Percentiles rank a stretch among this genome's conserved stretches.
Conservation (phyloP, 2,797 vertebrate genomes). For the Premnoplex brunnescens region DNA sequence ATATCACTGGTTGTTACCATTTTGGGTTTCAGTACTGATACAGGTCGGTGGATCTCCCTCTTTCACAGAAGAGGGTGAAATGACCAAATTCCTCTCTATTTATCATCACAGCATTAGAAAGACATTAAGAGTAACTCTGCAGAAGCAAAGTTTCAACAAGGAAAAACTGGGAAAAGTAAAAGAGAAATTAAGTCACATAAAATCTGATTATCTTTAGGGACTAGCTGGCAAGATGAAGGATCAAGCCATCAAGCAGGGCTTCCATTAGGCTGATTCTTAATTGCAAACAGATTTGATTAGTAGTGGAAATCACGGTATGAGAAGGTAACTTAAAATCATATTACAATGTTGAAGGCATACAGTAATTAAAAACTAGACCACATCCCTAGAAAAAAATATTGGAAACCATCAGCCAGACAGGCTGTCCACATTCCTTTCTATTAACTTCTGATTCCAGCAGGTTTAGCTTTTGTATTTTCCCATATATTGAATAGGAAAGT, state of each 20-base stretch:
- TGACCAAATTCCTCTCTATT: neutral
- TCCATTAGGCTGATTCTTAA: neutral
- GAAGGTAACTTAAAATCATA: neutral
- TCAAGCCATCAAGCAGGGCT: neutral
- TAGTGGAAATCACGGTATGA: slow-evolving; percentile 6
- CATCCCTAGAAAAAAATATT: neutral
- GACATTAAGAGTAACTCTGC: neutral
- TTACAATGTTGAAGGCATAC: neutral
- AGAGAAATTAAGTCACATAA: neutral
- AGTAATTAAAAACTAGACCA: slow-evolving; percentile 25
- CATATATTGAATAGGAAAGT: neutral
- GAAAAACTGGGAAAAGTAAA: neutral
- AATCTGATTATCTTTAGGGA: neutral
- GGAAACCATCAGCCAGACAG: neutral
- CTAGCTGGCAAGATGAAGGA: neutral
- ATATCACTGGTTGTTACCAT: neutral
- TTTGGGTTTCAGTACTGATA: neutral
- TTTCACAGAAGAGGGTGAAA: neutral
- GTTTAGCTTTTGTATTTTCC: neutral
- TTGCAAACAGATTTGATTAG: neutral
- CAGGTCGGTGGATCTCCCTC: neutral
- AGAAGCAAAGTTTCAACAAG: neutral
- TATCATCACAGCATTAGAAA: neutral
- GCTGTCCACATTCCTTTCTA: neutral
- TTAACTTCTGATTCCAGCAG: neutral